These are phyloP conservation scores for Myiopsitta monachus DNA, from an alignment of 2,113 vertebrate species.

Conservation along the genomic window DNA sequence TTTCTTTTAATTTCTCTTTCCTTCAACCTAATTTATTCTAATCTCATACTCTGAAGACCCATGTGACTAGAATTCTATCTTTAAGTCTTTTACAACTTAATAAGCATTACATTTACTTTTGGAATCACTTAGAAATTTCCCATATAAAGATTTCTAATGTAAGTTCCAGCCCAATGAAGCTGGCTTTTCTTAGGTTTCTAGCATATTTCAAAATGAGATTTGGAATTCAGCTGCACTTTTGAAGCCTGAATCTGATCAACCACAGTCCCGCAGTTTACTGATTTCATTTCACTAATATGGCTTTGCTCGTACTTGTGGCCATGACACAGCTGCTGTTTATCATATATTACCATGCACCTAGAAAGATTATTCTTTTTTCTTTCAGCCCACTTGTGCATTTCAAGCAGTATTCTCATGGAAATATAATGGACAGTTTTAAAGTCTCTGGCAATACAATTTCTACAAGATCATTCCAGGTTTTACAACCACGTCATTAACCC, in stretches of 20 bases:
- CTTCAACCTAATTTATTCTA: not conserved
- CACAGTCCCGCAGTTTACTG: no score
- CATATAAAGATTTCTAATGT: not conserved
- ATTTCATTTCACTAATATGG: not conserved
- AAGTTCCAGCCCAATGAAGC: not conserved
- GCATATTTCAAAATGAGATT: not conserved
- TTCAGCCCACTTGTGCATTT: not conserved
- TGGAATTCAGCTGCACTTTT: not conserved
- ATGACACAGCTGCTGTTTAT: not conserved
- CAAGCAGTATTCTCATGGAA: not conserved
- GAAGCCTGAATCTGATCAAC: not conserved
- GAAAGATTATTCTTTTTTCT: not conserved
- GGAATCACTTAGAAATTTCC: not conserved
- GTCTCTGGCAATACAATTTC: not conserved
- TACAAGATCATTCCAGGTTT: not conserved
- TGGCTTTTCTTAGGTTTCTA: not conserved
- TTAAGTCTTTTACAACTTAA: not conserved
- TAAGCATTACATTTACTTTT: not conserved
- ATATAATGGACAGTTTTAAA: not conserved
- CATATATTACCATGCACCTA: not conserved
- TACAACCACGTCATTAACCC: not conserved
- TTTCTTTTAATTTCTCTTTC: not conserved
- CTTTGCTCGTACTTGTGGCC: not conserved
- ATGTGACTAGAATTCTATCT: not conserved
- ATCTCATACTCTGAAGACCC: not conserved